Conservation (phyloP, 2,113 vertebrate genomes). For the Octodon degus region DNA sequence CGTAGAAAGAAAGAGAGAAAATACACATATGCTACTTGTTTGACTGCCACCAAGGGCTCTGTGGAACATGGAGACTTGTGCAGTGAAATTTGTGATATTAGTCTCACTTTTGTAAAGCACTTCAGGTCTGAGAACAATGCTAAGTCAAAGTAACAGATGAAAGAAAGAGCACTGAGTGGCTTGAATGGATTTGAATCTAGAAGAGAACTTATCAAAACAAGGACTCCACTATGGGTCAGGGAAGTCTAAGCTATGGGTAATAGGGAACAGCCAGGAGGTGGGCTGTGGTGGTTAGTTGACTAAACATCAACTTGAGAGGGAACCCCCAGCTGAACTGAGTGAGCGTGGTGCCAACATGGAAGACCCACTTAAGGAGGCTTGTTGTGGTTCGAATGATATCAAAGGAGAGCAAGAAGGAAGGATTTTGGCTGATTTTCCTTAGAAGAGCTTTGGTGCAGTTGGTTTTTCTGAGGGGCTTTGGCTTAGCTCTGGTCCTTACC, state of each 20-base stretch:
- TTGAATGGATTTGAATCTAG: not conserved
- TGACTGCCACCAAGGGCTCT: not conserved
- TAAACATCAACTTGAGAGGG: not conserved
- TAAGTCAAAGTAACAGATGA: conserved; percentile 34
- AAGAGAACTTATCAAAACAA: not conserved
- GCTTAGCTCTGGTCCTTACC: not conserved
- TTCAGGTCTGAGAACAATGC: not conserved
- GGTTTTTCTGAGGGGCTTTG: not conserved
- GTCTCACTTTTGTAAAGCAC: not conserved
- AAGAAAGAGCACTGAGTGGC: conserved; percentile 18
- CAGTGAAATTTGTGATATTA: not conserved
- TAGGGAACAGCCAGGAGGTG: not conserved
- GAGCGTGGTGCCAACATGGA: not conserved
- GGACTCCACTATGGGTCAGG: not conserved
- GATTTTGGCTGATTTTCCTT: not conserved
- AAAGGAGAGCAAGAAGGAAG: not conserved
- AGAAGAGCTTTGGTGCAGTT: not conserved
- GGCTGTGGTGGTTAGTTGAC: not conserved
- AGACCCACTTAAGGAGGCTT: not conserved
- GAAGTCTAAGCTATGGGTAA: not conserved
- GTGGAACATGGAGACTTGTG: not conserved
- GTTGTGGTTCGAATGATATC: not conserved
- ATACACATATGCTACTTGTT: not conserved
- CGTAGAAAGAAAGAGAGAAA: not conserved
- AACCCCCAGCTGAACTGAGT: not conserved